phyloP scores from a whole-genome alignment of 1,140 invertebrate genomes.

The Mesaphorura yosii region DNA sequence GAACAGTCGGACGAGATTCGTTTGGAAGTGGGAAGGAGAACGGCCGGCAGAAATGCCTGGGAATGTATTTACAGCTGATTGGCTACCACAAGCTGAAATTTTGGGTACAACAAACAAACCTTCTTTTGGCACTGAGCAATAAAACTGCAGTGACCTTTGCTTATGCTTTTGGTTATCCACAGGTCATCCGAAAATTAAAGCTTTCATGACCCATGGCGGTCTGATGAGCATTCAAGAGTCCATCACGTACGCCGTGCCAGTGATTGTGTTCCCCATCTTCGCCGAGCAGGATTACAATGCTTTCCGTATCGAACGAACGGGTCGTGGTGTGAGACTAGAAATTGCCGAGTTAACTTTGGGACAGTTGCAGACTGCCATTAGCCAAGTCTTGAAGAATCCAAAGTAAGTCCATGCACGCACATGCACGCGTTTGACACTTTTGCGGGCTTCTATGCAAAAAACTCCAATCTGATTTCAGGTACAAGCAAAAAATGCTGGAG shows the following conservation, averaged over 20 bases:
- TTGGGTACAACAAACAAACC: constrained; percentile 12
- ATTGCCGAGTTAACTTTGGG: not conserved
- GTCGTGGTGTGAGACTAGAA: constrained; percentile 25
- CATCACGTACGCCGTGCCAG: constrained; percentile 35
- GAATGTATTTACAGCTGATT: constrained; percentile 21
- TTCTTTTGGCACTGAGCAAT: not conserved
- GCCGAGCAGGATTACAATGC: constrained; percentile 36
- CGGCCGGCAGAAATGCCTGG: constrained; percentile 8
- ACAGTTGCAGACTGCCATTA: not conserved
- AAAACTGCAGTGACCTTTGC: not conserved
- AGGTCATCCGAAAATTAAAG: constrained; percentile 11
- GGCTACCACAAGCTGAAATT: constrained; percentile 26
- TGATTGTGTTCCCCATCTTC: constrained; percentile 36
- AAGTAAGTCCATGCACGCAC: too few relatives aligned
- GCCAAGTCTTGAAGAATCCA: not conserved
- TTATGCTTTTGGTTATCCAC: not conserved
- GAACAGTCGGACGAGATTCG: constrained; percentile 1
- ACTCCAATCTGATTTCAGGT: too few relatives aligned
- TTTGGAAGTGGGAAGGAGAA: constrained; percentile 25
- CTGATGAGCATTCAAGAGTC: constrained; percentile 32
- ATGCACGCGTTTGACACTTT: too few relatives aligned
- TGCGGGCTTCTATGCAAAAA: too few relatives aligned
- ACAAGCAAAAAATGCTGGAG: constrained; percentile 5
- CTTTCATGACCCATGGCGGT: constrained; percentile 15
- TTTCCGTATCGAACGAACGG: constrained; percentile 13